Evolutionary conservation across 2,113 vertebrate genomes (phyloP).

Genomic region (Micronisus gabar): DNA sequence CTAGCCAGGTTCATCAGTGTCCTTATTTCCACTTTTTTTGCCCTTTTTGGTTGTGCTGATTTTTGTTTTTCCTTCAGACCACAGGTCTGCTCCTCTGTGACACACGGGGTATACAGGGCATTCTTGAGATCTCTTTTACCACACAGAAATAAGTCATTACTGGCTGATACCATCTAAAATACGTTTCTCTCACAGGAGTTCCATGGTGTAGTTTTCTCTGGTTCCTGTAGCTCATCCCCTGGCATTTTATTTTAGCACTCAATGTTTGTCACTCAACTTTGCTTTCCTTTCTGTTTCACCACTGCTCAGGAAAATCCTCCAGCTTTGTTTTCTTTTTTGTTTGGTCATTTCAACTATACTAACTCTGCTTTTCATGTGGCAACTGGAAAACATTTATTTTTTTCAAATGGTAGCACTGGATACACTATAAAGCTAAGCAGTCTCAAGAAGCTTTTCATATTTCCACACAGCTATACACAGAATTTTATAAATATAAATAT

Average conservation of each 20-base stretch:
- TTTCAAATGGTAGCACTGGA: background rate
- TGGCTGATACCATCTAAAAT: background rate
- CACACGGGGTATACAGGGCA: fast-evolving
- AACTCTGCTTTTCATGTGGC: background rate
- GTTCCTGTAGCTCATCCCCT: background rate
- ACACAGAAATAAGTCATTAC: background rate
- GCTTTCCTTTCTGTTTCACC: background rate
- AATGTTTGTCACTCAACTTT: background rate
- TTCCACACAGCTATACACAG: background rate
- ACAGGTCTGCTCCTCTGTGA: background rate
- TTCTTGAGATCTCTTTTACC: background rate
- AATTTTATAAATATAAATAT: background rate
- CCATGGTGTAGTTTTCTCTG: background rate
- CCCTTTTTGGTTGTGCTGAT: background rate
- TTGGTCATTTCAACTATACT: background rate
- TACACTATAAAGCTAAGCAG: background rate
- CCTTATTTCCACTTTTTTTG: background rate
- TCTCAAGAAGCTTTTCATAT: background rate
- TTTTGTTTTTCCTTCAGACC: background rate
- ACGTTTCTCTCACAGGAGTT: background rate
- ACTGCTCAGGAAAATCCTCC: background rate
- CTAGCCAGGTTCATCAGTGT: fast-evolving
- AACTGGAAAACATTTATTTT: background rate
- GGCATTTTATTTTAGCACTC: background rate
- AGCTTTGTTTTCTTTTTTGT: background rate